These are phyloP conservation scores for Danio kyathit DNA, from an alignment of 2,797 vertebrate genomes.

Conservation along the genomic window DNA sequence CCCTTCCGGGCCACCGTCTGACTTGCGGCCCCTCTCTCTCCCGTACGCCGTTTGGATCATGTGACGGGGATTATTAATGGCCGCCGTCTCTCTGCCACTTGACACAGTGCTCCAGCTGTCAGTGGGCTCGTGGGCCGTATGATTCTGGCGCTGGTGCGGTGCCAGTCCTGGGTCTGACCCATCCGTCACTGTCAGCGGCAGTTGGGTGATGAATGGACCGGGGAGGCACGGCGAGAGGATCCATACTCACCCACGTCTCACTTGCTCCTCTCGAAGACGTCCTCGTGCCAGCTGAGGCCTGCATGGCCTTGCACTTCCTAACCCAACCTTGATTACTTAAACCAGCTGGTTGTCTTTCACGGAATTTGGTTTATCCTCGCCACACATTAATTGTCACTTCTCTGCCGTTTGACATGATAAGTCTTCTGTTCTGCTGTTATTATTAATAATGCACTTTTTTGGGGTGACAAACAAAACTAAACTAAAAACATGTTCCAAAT, in stretches of 20 bases:
- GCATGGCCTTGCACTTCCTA: conserved; percentile 34
- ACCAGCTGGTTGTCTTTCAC: conserved; percentile 45
- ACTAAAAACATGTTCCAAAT: not conserved
- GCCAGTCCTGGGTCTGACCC: conserved; percentile 89
- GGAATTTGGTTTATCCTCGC: conserved; percentile 42
- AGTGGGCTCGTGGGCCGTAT: conserved; percentile 85
- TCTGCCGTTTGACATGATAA: not conserved
- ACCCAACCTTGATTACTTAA: conserved; percentile 33
- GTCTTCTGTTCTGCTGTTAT: not conserved
- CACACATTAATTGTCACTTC: conserved; percentile 11
- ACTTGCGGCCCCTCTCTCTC: conserved; percentile 70
- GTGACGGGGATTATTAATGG: conserved; percentile 99
- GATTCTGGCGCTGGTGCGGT: conserved; percentile 86
- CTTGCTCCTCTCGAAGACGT: conserved; percentile 72
- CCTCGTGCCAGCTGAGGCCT: conserved; percentile 84
- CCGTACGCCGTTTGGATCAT: conserved; percentile 77
- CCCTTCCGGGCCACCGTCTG: conserved; percentile 85
- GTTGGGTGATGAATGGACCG: conserved; percentile 95
- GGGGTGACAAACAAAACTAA: not conserved
- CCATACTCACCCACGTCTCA: conserved; percentile 80
- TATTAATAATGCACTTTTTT: not conserved
- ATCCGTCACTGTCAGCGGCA: conserved; percentile 98
- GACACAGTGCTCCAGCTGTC: conserved; percentile 99
- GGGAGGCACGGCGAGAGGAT: conserved; percentile 75
- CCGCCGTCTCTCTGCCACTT: conserved; percentile 96